Conservation (phyloP, 1,140 invertebrate genomes). For the Heliconius eleuchia region DNA sequence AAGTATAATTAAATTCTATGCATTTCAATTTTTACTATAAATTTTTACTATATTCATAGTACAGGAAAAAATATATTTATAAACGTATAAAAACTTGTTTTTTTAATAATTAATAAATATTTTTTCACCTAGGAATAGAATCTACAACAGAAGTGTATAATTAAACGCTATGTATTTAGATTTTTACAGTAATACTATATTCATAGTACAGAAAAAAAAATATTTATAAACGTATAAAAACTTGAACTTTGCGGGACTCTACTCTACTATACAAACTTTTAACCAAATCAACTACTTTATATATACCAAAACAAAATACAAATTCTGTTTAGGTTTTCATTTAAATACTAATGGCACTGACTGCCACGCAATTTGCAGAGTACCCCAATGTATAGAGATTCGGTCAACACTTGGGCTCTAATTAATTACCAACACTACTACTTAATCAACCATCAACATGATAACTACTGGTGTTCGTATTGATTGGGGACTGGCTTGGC, state of each 20-base stretch:
- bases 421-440: background rate
- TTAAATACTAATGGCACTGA: background rate
- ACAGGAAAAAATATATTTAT: too few relatives aligned
- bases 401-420: background rate
- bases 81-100: too few relatives aligned
- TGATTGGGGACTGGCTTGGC: background rate
- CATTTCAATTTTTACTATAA: too few relatives aligned
- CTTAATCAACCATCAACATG: conserved; percentile 15
- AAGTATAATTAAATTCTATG: too few relatives aligned
- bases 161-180: too few relatives aligned
- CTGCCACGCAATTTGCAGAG: background rate
- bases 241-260: background rate
- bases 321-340: background rate
- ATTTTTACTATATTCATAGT: too few relatives aligned
- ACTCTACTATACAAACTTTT: background rate
- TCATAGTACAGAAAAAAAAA: too few relatives aligned
- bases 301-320: background rate
- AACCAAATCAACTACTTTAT: background rate
- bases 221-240: too few relatives aligned
- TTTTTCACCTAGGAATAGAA: too few relatives aligned
- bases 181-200: too few relatives aligned
- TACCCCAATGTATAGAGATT: conserved; percentile 1
- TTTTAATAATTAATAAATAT: too few relatives aligned
- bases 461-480: background rate
- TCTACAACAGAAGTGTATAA: too few relatives aligned